phyloP scores from a whole-genome alignment of 2,113 vertebrate species.

The Merops nubicus region DNA sequence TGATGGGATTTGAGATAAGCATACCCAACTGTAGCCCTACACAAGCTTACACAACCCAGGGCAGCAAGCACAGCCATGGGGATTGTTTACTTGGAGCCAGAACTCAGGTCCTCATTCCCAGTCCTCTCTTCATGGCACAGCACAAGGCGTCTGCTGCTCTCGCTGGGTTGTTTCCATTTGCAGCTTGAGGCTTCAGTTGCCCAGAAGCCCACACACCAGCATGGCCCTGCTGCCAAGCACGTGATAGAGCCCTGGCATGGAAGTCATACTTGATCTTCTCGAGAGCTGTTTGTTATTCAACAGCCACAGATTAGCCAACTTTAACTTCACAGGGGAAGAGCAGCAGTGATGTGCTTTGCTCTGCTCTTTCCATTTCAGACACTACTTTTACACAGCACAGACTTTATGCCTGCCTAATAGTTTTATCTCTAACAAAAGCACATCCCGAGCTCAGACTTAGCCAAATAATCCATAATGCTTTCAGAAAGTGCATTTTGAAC shows the following conservation, averaged over 20 bases:
- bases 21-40: background rate
- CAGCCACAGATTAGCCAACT: background rate
- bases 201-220: conserved; percentile 63
- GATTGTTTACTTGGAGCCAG: background rate
- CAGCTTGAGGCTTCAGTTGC: conserved; percentile 23
- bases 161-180: conserved; percentile 14
- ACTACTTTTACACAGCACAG: background rate
- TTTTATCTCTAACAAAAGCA: background rate
- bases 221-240: conserved; percentile 16
- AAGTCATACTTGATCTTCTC: background rate
- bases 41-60: background rate
- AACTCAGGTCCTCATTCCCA: background rate
- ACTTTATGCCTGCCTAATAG: background rate
- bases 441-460: background rate
- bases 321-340: background rate
- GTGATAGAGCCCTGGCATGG: conserved; percentile 28
- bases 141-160: background rate
- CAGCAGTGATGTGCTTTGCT: background rate
- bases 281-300: conserved; percentile 36
- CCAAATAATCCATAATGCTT: fast-evolving
- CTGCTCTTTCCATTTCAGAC: background rate
- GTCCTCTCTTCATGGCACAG: background rate
- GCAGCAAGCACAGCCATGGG: background rate
- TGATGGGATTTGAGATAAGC: conserved; percentile 12
- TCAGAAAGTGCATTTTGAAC: background rate